These are phyloP conservation scores for Nyctereutes procyonoides DNA, from an alignment of 2,113 vertebrate genomes.

Conservation along the genomic window DNA sequence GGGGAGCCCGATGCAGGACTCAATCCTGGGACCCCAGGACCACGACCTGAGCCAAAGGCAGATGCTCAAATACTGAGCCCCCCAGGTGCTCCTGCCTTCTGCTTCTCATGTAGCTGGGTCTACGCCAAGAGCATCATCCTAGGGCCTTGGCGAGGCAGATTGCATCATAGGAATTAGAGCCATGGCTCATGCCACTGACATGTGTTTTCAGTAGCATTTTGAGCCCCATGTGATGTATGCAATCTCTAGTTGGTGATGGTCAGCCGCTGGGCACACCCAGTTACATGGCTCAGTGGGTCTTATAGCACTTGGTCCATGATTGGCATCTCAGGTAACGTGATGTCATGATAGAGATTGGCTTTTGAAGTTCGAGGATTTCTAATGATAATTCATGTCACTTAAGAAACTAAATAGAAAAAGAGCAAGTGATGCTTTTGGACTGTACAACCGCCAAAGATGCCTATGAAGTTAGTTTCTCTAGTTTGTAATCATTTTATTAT, in stretches of 20 bases:
- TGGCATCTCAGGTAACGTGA: not conserved
- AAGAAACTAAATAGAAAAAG: slow-evolving; percentile 6
- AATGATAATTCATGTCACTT: slow-evolving; percentile 19
- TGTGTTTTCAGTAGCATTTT: not conserved
- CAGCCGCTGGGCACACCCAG: not conserved
- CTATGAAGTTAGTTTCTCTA: not conserved
- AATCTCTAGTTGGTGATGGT: not conserved
- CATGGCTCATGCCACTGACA: not conserved
- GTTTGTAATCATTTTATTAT: not conserved
- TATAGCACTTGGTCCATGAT: not conserved
- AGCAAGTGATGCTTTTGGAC: slow-evolving; percentile 8
- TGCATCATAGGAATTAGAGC: not conserved
- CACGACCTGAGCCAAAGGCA: no score
- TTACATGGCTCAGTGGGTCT: not conserved
- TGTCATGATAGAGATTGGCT: not conserved
- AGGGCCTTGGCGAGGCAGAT: not conserved
- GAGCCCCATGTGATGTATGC: not conserved
- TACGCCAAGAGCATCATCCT: not conserved
- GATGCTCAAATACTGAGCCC: no score
- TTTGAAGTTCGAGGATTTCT: slow-evolving; percentile 25
- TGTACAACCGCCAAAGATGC: not conserved
- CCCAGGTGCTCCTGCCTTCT: no score
- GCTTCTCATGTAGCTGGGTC: no score
- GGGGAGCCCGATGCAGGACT: no score
- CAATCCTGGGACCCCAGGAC: no score